These are phyloP conservation scores for Xestia rhomboidea DNA, from an alignment of 2,888 invertebrate genomes.

Conservation along the genomic window DNA sequence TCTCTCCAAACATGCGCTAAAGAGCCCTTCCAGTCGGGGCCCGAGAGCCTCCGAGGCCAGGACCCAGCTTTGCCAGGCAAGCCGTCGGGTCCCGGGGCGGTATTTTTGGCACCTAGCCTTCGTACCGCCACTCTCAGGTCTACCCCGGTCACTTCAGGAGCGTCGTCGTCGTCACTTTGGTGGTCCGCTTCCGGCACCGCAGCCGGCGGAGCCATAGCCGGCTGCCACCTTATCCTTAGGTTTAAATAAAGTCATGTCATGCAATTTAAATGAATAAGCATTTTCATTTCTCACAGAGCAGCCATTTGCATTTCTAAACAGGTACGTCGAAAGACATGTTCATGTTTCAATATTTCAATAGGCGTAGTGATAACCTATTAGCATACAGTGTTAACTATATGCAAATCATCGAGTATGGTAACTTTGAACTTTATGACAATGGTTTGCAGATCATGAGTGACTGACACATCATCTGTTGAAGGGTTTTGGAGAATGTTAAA, in stretches of 20 bases:
- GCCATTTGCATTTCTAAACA: constrained; percentile 54
- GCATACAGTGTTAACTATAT: constrained; percentile 58
- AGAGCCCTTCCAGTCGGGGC: no score
- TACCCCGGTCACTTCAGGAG: no score
- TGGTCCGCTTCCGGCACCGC: no score
- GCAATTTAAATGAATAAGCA: constrained; percentile 49
- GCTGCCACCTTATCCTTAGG: background rate
- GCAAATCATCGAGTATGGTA: constrained; percentile 48
- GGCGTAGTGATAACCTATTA: constrained; percentile 52
- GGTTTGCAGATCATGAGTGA: constrained; percentile 35
- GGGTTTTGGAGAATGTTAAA: background rate
- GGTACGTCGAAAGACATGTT: constrained; percentile 42
- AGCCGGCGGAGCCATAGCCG: no score
- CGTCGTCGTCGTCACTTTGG: no score
- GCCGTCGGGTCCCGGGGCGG: no score
- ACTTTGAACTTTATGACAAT: constrained; percentile 59
- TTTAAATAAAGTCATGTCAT: constrained; percentile 20
- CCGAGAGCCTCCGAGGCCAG: no score
- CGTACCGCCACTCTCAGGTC: no score
- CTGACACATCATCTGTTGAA: constrained; percentile 15
- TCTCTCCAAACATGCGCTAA: no score
- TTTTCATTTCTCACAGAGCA: constrained; percentile 53
- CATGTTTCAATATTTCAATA: constrained; percentile 56
- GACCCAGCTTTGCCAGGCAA: no score
- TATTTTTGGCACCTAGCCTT: no score